A percentile compares a stretch with the other conserved stretches of the same genome.
Conservation (phyloP, 2,113 vertebrate species). For the Psettodes erumei region DNA sequence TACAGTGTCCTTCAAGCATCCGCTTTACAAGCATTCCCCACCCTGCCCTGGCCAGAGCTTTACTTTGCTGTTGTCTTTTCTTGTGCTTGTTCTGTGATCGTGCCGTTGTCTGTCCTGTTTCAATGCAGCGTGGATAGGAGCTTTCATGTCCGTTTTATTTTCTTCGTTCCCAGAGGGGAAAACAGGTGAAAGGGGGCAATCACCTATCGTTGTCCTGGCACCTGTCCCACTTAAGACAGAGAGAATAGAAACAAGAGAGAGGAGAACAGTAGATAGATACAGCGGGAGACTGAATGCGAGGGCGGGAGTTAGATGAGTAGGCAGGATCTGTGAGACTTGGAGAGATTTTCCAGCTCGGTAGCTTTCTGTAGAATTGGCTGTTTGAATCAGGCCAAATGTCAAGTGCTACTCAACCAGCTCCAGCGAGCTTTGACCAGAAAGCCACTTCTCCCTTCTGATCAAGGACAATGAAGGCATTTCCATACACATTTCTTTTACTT, state of each 20-base stretch:
- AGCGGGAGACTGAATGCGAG: conserved; percentile 37
- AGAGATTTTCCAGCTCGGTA: conserved; percentile 75
- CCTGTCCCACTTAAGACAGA: conserved; percentile 53
- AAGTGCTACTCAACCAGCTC: conserved; percentile 79
- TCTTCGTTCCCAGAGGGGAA: conserved; percentile 24
- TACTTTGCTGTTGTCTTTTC: conserved; percentile 70
- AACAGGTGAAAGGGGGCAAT: conserved; percentile 21
- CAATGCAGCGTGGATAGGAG: conserved; percentile 58
- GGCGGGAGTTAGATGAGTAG: conserved; percentile 43
- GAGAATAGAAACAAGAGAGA: conserved; percentile 48
- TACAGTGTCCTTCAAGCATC: conserved; percentile 59
- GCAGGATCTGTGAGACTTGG: conserved; percentile 53
- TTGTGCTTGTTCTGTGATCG: conserved; percentile 70
- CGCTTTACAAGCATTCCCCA: conserved; percentile 12
- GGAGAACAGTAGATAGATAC: conserved; percentile 47
- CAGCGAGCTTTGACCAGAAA: conserved; percentile 69
- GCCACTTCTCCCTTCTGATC: conserved; percentile 71
- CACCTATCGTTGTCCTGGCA: conserved; percentile 35
- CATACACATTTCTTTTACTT: conserved; percentile 66
- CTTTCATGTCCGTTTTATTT: conserved; percentile 60
- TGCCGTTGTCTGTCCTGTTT: conserved; percentile 72
- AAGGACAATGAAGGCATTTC: conserved; percentile 77
- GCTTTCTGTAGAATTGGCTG: conserved; percentile 76
- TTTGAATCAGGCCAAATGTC: conserved; percentile 84
- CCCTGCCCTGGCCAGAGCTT: conserved; percentile 40